Base-by-base conservation (phyloP, 2,888 invertebrate species). In the Brachyptera putata region DNA sequence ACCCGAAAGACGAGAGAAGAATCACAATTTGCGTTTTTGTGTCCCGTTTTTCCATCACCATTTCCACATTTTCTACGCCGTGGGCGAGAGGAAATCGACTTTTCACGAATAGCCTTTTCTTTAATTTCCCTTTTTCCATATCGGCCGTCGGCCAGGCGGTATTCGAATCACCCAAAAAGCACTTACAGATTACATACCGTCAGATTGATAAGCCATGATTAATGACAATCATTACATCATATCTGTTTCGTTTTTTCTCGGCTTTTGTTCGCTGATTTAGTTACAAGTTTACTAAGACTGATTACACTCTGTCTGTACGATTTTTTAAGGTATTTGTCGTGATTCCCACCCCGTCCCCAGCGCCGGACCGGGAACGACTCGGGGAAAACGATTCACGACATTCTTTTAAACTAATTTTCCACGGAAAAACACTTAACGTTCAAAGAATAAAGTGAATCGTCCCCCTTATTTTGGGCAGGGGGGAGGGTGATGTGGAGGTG, bases 221-320 rank as follows among this genome's bases (percentile, higher is more conserved):
- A 50, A 50, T 53, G 53, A 53, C 26, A 50, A 25, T 50, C 49
- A 26, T 53, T 18, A 21, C 34, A 53, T 30, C 34, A 36, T 53
- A 21, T 53, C n/a, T 16, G 9, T 36, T 53, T 22, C 34, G 16
- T 53, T 53, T 34, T 18, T 16, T 2, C 4, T 37, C 37, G 37
- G n/a, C 13, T 37, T 37, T 3, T 37, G 14, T 37, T 37, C 13
- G 37, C 13, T 13, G n/a, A 14, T 14, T 37, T 37, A 14, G 13
- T 13, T n/a, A n/a, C 34, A 5, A 3, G 21, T 4, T 22, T 24
- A 18, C 41, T 21, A 53, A 53, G 36, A 46, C 43, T 36, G 57
- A 59, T 46, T 59, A 36, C 59, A 50, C 25, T 57, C 62, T 49
- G 59, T 43, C 57, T 57, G 62, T 58, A 62, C 62, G 62, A 63